Percentiles rank a stretch among this genome's conserved stretches.
phyloP scores from a whole-genome alignment of 2,888 invertebrate genomes.

The Heliconius cydno region DNA sequence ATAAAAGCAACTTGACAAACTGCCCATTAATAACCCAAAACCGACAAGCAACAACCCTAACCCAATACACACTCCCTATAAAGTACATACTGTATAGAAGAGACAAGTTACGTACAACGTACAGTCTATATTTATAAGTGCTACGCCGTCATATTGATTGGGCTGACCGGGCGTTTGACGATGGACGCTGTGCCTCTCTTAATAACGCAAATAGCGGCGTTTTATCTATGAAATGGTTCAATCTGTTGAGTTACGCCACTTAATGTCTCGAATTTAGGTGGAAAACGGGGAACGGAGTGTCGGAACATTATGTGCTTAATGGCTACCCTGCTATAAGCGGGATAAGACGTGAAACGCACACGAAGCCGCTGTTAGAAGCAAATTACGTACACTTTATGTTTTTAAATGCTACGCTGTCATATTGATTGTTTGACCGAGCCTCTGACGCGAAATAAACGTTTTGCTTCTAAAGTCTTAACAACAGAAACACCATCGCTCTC shows the following conservation, averaged over 20 bases:
- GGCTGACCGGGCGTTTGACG: conserved; percentile 32
- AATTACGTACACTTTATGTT: not conserved
- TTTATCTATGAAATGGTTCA: not conserved
- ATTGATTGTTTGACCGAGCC: too few species aligned
- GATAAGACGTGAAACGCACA: too few species aligned
- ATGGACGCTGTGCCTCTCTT: conserved; percentile 10
- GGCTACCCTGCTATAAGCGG: not conserved
- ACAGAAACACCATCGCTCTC: too few species aligned
- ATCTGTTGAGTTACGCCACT: not conserved
- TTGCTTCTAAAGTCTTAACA: too few species aligned
- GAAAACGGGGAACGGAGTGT: not conserved
- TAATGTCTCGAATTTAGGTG: not conserved
- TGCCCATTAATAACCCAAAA: not conserved
- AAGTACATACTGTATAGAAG: conserved; percentile 13
- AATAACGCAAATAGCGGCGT: not conserved
- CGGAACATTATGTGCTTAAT: not conserved
- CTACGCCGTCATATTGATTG: conserved; percentile 37
- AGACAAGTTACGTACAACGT: conserved; percentile 28
- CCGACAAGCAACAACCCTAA: not conserved
- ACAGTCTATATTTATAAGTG: conserved; percentile 34
- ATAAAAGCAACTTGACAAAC: not conserved
- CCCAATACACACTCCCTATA: conserved; percentile 14
- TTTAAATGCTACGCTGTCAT: not conserved
- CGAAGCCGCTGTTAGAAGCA: too few species aligned
- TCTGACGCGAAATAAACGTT: too few species aligned